A percentile compares a stretch with the other conserved stretches of the same genome.
Conservation (phyloP, 1,140 invertebrate genomes). For the Elysia chlorotica region DNA sequence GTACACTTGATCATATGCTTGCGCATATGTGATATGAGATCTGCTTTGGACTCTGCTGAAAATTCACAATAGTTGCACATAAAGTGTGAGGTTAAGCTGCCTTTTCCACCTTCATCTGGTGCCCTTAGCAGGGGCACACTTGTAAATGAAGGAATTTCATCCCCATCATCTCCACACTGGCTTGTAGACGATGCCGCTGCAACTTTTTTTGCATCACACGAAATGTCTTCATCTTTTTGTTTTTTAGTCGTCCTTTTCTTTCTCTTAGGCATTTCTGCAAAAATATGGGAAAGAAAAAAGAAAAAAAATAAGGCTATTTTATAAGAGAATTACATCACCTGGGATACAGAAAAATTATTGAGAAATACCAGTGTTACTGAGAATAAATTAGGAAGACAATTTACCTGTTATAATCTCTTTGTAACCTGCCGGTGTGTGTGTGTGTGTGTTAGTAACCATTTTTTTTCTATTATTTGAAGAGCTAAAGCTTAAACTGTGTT, state of each 20-base stretch:
- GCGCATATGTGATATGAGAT: slow-evolving; percentile 7
- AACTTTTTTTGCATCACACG: slow-evolving; percentile 11
- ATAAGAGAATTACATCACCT: too few species aligned
- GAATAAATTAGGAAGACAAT: too few species aligned
- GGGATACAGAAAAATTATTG: too few species aligned
- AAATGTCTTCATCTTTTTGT: slow-evolving; percentile 12
- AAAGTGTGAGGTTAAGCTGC: not conserved
- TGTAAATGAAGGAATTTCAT: slow-evolving; percentile 6
- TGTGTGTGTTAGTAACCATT: too few species aligned
- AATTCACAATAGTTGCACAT: slow-evolving; percentile 19
- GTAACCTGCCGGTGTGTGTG: too few species aligned
- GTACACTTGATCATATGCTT: slow-evolving; percentile 21
- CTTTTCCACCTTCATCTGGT: not conserved
- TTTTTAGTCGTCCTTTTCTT: slow-evolving; percentile 16
- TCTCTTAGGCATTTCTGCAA: slow-evolving; percentile 10
- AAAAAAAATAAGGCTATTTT: too few species aligned
- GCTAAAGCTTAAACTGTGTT: too few species aligned
- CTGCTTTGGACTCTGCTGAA: slow-evolving; percentile 7
- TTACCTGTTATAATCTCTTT: too few species aligned
- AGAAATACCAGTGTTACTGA: too few species aligned
- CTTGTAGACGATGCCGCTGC: slow-evolving; percentile 17
- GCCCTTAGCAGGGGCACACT: not conserved
- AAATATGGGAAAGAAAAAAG: too few species aligned
- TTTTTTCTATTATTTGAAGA: too few species aligned
- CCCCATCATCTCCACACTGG: slow-evolving; percentile 4